Base-by-base conservation (phyloP, 2,797 vertebrate genomes). In the Echiichthys vipera region DNA sequence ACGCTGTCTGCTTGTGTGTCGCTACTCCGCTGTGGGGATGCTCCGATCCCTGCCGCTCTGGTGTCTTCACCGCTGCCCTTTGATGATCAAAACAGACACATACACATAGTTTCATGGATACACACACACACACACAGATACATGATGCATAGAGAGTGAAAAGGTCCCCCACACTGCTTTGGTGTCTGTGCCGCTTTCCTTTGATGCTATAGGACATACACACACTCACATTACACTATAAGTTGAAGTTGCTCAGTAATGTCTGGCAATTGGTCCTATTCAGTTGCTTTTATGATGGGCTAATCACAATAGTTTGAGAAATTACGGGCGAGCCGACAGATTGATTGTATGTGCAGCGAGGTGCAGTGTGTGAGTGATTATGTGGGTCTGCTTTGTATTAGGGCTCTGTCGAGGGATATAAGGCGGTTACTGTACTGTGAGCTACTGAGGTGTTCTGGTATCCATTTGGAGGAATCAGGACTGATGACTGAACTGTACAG, bases 381-480 rank as follows among this genome's bases (percentile, higher is more conserved):
- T 20, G 70, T 7, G 36, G 20, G 84, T 84, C 88, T 93, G 91
- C 86, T 84, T 90, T 83, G 22, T 65, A 73, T 93, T 92, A 93
- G 80, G 56, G 34, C 76, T 79, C 81, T 64, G 87, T 89, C 56
- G 53, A 29, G 83, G 80, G 85, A 84, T 75, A 81, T 83, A 84
- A 88, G 82, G 82, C 47, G 58, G 77, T 88, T 81, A 85, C 84
- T 91, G 88, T 89, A 86, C 62, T 71, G 4, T 9, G 88, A 88
- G 94, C 94, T 94, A 93, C 94, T 65, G 86, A 92, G 93, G 93
- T 95, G 96, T 95, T 96, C 96, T 97, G 96, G 95, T 93, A 95
- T 93, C 94, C 94, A 96, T 96, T 96, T 95, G 92, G 87, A 93
- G 87, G 85, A 94, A 94, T 96, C 95, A 95, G 83, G 92, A 87